phyloP scores from a whole-genome alignment of 2,797 vertebrate species.

The Hafferia zeledoni region DNA sequence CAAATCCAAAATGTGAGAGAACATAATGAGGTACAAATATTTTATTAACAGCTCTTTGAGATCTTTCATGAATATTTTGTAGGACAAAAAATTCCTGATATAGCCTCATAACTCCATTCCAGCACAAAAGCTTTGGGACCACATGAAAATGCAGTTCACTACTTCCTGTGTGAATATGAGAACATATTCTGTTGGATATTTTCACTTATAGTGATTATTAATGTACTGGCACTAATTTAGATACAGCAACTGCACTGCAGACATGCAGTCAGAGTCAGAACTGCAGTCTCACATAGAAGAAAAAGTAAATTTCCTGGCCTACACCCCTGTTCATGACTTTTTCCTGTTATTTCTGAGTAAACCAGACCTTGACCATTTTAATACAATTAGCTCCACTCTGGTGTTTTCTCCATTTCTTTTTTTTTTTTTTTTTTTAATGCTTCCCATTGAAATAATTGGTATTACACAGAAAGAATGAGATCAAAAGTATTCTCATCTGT shows the following conservation, averaged over 20 bases:
- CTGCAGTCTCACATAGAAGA: background rate
- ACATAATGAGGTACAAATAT: background rate
- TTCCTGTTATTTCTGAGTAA: background rate
- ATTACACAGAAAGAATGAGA: background rate
- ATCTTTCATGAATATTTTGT: background rate
- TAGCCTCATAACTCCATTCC: background rate
- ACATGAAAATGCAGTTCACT: background rate
- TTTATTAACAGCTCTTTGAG: background rate
- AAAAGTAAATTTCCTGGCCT: background rate
- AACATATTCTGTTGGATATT: background rate
- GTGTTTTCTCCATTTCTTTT: background rate
- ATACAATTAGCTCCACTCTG: background rate
- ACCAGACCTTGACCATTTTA: background rate
- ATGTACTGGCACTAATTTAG: background rate
- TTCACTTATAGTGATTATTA: background rate
- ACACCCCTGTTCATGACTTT: fast-evolving
- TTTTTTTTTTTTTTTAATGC: background rate
- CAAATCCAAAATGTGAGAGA: background rate
- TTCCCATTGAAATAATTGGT: background rate
- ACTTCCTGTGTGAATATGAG: background rate
- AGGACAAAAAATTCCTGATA: background rate
- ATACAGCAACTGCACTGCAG: background rate
- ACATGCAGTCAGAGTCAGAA: background rate
- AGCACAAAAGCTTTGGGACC: background rate
- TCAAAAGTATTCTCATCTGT: background rate